Base-by-base conservation (phyloP, 2,797 vertebrate species). In the Micropoecilia bifurca region DNA sequence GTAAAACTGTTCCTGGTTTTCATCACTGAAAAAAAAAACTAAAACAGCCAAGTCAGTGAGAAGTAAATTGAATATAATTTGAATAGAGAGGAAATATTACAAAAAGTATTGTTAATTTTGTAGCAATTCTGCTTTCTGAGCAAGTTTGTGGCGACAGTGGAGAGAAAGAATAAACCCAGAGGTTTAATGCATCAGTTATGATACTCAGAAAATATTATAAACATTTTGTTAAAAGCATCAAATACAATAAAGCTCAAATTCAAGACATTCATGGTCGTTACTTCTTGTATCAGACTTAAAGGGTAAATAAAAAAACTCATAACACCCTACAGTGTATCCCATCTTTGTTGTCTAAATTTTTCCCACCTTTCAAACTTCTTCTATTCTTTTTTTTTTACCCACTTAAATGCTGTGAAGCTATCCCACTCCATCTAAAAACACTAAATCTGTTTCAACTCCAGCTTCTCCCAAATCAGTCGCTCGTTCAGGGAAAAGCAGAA, bases 401-500 rank as follows among this genome's bases (percentile, higher is more conserved):
- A n/a, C 33, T 69, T 10, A 14, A 43, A 25, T 45, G 66, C 12
- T 79, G 66, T 63, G 7, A 61, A 80, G 30, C 59, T 80, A 22
- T 77, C 68, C 73, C 48, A 71, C 33, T 50, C 43, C 5, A 47
- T 33, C 3, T 59, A 59, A 55, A 33, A 33, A 48, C 22, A 25
- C 47, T 9, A 57, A 75, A 1, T 43, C 73, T 55, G 61, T n/a
- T 79, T 76, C 78, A 55, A 47, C 25, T 82, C 77, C 63, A 80
- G 53, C 68, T 69, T 71, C 79, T 85, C 87, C 79, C 59, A 61
- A 73, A 39, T 81, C 59, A 68, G 28, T 48, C 83, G 57, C 73
- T 76, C 33, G n/a, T 75, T 82, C 73, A 75, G 78, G 77, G 83
- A 81, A 57, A 59, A 39, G 66, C 82, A 78, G 68, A 81, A 73